Base-by-base conservation (phyloP, 2,113 vertebrate species). In the Cephalopholis sonnerati region DNA sequence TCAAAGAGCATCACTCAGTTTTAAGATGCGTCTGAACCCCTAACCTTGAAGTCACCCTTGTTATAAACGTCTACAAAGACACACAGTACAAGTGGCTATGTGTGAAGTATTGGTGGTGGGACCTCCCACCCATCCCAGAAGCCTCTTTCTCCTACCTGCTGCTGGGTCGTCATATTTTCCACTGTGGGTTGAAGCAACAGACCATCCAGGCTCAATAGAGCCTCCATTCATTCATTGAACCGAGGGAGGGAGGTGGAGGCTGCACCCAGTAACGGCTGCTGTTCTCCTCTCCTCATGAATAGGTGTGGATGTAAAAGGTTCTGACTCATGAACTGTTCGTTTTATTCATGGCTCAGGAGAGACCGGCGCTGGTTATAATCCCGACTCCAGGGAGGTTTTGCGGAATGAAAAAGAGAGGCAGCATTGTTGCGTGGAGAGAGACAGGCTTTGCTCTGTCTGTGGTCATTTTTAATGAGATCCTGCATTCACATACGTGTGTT, bases 161-260 rank as follows among this genome's bases (percentile, higher is more conserved):
- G 78, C 78, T 53, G 75, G 80, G 69, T 59, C 22, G 39, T 93
- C 91, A 93, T 88, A 93, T 85, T 95, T 95, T 95, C 94, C 94
- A 89, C 85, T 39, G 88, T 91, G 88, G 89, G 91, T 70, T 73
- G 83, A 76, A 82, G 93, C 88, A 82, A 59, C 86, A 69, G 87
- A 87, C 54, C 62, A 51, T 88, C 83, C 71, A n/a, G 74, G 48
- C 86, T 86, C 85, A 90, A 95, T 91, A 95, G 92, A 92, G 91
- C 87, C 67, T 82, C 77, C 89, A 93, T 94, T 95, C 93, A 95
- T 93, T 79, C 81, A 83, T 53, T 46, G 71, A 63, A 74, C 12
- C 1, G 8, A 77, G 84, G 68, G 79, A 66, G 86, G 81, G 92
- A 78, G 86, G 79, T 39, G 36, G 72, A 87, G 86, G 66, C 84